These are phyloP conservation scores for Tupiocoris notatus DNA, from an alignment of 2,888 invertebrate species.

Conservation along the genomic window DNA sequence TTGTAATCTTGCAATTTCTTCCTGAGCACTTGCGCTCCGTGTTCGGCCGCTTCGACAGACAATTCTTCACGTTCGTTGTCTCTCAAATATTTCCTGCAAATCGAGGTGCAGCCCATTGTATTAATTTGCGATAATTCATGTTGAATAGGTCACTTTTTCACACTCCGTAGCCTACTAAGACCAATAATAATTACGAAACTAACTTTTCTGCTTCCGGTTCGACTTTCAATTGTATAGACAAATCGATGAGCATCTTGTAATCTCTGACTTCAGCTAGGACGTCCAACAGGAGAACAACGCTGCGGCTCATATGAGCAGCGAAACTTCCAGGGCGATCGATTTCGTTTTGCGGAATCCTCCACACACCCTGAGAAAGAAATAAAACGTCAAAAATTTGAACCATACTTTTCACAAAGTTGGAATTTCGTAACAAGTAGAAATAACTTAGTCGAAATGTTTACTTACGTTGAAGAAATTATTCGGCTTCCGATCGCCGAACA, in stretches of 20 bases:
- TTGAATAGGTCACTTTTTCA: too few species aligned
- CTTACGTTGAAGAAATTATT: constrained; percentile 85
- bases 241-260: constrained; percentile 72
- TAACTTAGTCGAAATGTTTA: constrained; percentile 46
- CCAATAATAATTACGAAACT: too few species aligned
- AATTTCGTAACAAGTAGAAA: too few species aligned
- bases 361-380: constrained; percentile 67
- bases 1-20: constrained; percentile 45
- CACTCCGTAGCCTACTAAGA: too few species aligned
- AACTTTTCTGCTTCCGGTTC: constrained; percentile 85
- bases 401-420: too few species aligned
- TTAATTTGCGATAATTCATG: too few species aligned
- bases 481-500: constrained; percentile 80
- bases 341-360: constrained; percentile 86
- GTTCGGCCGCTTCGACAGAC: constrained; percentile 73
- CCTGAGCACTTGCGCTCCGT: constrained; percentile 66
- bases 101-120: too few species aligned
- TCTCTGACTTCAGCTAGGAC: constrained; percentile 77
- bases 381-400: not conserved
- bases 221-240: constrained; percentile 74
- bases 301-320: constrained; percentile 85
- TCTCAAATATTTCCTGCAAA: constrained; percentile 73
- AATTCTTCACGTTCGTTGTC: constrained; percentile 80
- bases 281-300: constrained; percentile 76
- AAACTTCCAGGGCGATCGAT: constrained; percentile 91